phyloP scores from a whole-genome alignment of 2,113 vertebrate species.

The Corythaixoides concolor region DNA sequence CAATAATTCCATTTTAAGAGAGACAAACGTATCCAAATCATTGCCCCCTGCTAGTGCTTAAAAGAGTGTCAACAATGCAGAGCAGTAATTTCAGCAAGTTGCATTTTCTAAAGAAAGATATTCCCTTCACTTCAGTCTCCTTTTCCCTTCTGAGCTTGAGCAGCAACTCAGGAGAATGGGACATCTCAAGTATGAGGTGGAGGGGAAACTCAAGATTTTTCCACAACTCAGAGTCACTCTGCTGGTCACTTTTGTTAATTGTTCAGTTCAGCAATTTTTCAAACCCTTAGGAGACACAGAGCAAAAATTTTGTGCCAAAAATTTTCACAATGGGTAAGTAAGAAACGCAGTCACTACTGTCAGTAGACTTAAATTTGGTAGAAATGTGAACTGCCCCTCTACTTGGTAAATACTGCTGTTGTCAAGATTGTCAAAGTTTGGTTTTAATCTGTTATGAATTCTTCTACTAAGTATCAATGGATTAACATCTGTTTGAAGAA shows the following conservation, averaged over 20 bases:
- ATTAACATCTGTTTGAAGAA: not conserved
- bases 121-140: not conserved
- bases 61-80: not conserved
- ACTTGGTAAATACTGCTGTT: not conserved
- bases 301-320: not conserved
- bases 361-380: not conserved
- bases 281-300: not conserved
- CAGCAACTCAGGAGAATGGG: not conserved
- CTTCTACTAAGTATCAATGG: not conserved
- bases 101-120: not conserved
- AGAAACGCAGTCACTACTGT: not conserved
- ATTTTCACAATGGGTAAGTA: not conserved
- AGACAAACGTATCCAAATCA: not conserved
- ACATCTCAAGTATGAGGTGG: not conserved
- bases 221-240: not conserved
- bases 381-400: not conserved
- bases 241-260: not conserved
- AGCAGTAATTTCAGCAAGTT: not conserved
- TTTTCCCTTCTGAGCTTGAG: not conserved
- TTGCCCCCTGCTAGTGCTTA: not conserved
- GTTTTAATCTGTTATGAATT: not conserved
- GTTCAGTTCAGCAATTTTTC: not conserved
- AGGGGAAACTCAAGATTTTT: not conserved
- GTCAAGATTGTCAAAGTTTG: not conserved
- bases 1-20: constrained; percentile 1